phyloP scores from a whole-genome alignment of 1,140 invertebrate species.

The Dendroctonus valens region DNA sequence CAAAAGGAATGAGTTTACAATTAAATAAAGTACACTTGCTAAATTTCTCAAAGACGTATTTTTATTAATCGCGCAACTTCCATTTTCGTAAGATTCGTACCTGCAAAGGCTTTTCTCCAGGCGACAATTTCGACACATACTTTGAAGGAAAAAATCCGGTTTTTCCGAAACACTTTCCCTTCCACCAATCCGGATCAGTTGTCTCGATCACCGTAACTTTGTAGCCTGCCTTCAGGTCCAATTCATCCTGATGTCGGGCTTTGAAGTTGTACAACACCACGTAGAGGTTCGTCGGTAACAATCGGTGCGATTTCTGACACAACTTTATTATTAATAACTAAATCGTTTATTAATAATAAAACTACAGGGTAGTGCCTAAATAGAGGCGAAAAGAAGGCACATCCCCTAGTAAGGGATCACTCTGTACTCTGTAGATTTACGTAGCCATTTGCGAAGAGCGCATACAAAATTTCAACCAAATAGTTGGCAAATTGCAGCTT shows the following conservation, averaged over 20 bases:
- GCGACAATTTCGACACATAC: conserved; percentile 86
- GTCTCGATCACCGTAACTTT: conserved; percentile 94
- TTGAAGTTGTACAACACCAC: conserved; percentile 95
- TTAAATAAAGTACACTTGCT: too few relatives aligned
- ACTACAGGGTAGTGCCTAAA: too few relatives aligned
- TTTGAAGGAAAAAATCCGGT: conserved; percentile 94
- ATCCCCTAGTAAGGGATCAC: too few relatives aligned
- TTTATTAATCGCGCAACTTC: too few relatives aligned
- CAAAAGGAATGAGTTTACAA: too few relatives aligned
- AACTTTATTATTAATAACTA: conserved; percentile 2
- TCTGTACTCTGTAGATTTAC: too few relatives aligned
- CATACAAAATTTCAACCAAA: too few relatives aligned
- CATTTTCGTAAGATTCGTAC: conserved; percentile 54
- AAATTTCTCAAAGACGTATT: too few relatives aligned
- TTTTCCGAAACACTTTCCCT: conserved; percentile 88
- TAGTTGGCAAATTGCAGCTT: too few relatives aligned
- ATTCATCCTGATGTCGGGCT: conserved; percentile 87
- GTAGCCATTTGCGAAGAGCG: too few relatives aligned
- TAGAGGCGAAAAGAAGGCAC: too few relatives aligned
- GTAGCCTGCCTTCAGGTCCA: conserved; percentile 93
- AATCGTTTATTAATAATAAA: too few relatives aligned
- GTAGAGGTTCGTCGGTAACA: conserved; percentile 88
- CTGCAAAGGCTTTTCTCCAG: conserved; percentile 86
- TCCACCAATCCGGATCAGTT: conserved; percentile 95
- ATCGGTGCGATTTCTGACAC: conserved; percentile 75